A percentile compares a stretch with the other conserved stretches of the same genome.
Conservation (phyloP, 2,797 vertebrate species). For the Anniella stebbinsi region DNA sequence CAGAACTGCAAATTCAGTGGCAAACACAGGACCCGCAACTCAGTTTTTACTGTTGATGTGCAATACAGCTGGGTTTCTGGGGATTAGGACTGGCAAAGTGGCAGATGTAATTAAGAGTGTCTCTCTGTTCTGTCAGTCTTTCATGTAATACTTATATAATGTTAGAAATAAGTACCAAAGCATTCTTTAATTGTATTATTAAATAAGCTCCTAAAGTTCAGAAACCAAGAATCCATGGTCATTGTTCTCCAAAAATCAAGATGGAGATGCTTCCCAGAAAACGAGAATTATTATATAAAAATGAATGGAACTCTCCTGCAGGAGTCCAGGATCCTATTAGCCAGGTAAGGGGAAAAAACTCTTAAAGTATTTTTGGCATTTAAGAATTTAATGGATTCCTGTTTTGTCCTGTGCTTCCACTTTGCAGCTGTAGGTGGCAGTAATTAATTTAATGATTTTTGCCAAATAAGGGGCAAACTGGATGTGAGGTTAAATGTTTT, state of each 20-base stretch:
- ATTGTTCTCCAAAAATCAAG: constrained; percentile 60
- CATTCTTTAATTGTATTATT: constrained; percentile 46
- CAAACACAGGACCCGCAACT: not conserved
- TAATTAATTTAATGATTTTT: not conserved
- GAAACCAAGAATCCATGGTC: constrained; percentile 69
- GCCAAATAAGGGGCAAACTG: not conserved
- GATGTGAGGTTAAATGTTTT: not conserved
- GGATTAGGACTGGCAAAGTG: not conserved
- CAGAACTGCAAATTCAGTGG: not conserved
- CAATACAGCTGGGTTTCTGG: not conserved
- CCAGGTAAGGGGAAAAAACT: constrained; percentile 59
- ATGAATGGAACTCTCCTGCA: constrained; percentile 74
- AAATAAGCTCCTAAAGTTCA: constrained; percentile 69
- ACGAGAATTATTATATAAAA: constrained; percentile 61
- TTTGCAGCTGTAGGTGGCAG: not conserved
- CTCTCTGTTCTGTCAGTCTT: not conserved
- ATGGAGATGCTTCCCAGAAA: constrained; percentile 62
- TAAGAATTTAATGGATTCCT: not conserved
- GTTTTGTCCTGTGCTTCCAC: not conserved
- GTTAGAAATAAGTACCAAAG: constrained; percentile 8
- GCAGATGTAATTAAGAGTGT: not conserved
- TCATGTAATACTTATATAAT: constrained; percentile 1
- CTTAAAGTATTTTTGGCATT: not conserved
- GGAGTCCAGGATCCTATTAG: constrained; percentile 53
- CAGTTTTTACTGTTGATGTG: not conserved